Evolutionary conservation across 2,113 vertebrate genomes (phyloP), one percentile per base, ranked within the genome.

Genomic region (Nannobrachium achirus): DNA sequence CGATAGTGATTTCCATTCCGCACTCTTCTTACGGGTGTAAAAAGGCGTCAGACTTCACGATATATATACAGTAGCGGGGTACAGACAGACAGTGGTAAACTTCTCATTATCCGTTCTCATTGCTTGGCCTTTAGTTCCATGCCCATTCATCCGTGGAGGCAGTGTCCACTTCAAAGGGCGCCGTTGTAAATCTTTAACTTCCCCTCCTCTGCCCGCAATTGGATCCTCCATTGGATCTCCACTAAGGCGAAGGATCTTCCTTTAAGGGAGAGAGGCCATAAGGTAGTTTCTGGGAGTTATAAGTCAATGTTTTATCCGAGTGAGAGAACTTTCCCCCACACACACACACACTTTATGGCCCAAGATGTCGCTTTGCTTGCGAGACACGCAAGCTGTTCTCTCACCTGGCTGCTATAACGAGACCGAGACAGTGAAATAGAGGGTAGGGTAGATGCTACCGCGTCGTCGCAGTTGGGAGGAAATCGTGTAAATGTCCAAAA

Each of bases 131-230:
- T 13, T 42, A n/a, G 9, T 25, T 45, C 19, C 13, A n/a, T 1
- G 8, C 42, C 13, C 19, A 46, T 18, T 61, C 19, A 61, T 16
- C 41, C 42, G 13, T 8, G 16, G 16, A 53, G 9, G 38, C 13
- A 20, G 16, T 52, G 49, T 39, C 62, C 62, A 52, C 49, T 41
- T 63, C 33, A 64, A 64, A 41, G 48, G 58, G 16, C 38, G 50
- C 15, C 13, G 62, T 53, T 53, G 14, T 64, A 52, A 18, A 44
- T 64, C 10, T n/a, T 39, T 20, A 20, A 42, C 33, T 25, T 40
- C 25, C 15, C 15, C 25, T 33, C 25, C 25, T 3, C 25, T 5
- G 25, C 50, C 46, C 61, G 51, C 3, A 3, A 8, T 40, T 38
- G 3, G 7, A 53, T 14, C 18, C 10, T 14, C 42, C 57, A 9